Evolutionary conservation across 1,140 invertebrate species (phyloP), one percentile per base, ranked within the genome.

Genomic region (Drosophila burlai): DNA sequence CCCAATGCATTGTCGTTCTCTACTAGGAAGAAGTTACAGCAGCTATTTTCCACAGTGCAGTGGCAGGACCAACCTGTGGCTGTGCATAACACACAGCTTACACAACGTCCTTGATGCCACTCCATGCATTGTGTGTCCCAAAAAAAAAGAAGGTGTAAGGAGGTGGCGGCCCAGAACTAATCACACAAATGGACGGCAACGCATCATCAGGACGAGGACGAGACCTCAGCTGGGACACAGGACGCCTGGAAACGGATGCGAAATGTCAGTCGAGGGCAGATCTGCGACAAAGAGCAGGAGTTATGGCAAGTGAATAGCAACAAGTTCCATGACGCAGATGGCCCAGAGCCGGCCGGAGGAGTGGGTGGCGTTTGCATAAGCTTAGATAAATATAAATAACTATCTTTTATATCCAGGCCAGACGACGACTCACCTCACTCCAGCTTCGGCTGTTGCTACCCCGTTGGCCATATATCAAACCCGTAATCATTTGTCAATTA

Each of bases 401-500:
- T 45, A 65, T 31, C 49, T 40, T 55, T 62, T 64, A 43, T 59
- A 59, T 18, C 52, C 58, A 45, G 58, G 50, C 66, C 45, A 79
- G 75, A 77, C 74, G 36, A 26, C 15, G n/a, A 31, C n/a, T 31
- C 46, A 4, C 5, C 29, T 52, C 49, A 31, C 45, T 58, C 49
- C 75, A 61, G 60, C 63, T 46, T 21, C 13, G 50, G 34, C 69
- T 62, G 81, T 77, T 85, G 72, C 65, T 43, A 61, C 15, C 58
- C 61, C 40, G 36, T 16, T 61, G 54, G 46, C 24, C 78, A 84
- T 81, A 89, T 84, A 83, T 90, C 83, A 65, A 76, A 73, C 76
- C 71, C 81, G 76, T 80, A 85, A 90, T 90, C 85, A 90, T 90
- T 90, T 90, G 85, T 90, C 85, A 90, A 90, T 90, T 90, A 85